Base-by-base conservation (phyloP, 1,140 invertebrate genomes). In the Arctopsyche grandis region DNA sequence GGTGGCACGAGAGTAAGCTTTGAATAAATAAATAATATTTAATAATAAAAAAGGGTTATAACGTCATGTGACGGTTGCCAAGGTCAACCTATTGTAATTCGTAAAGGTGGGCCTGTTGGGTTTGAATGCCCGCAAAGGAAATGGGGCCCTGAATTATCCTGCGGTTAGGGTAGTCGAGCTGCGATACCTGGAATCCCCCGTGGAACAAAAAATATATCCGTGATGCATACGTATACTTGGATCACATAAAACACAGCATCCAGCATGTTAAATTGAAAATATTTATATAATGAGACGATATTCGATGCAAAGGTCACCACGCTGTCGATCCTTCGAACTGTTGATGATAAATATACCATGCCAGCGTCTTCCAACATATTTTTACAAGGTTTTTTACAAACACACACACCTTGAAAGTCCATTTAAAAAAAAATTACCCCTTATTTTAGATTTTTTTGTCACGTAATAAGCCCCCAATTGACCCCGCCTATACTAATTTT, bases 71-170 rank as follows among this genome's bases (percentile, higher is more conserved):
- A 71, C 69, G 69, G 46, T 71, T 46, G 24, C 69, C 69, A 52
- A 71, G 69, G 69, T 71, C 69, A 24, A 22, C 12, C 38, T 52
- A 71, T 71, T 71, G 69, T 46, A 71, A 46, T 71, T 71, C 38
- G 38, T 44, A 71, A 46, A 52, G 69, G 69, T 71, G 63, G 63
- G 63, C 21, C 56, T 21, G 26, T 52, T 38, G 9, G 43, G 69
- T 46, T 46, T 71, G 69, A 71, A 71, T 71, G 38, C 69, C 69
- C 46, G 46, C 16, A 71, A 71, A 71, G 69, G 69, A 71, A 71
- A 71, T 71, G 69, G 69, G 29, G 29, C 46, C 69, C 24, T 38
- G 69, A 71, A 71, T 71, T 71, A 71, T 71, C 69, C 10, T 52
- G 69, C 29, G 69, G 69, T 71, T 24, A 24, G 69, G 69, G 69